Base-by-base conservation (phyloP, 2,888 invertebrate species). In the Hyposoter didymator region DNA sequence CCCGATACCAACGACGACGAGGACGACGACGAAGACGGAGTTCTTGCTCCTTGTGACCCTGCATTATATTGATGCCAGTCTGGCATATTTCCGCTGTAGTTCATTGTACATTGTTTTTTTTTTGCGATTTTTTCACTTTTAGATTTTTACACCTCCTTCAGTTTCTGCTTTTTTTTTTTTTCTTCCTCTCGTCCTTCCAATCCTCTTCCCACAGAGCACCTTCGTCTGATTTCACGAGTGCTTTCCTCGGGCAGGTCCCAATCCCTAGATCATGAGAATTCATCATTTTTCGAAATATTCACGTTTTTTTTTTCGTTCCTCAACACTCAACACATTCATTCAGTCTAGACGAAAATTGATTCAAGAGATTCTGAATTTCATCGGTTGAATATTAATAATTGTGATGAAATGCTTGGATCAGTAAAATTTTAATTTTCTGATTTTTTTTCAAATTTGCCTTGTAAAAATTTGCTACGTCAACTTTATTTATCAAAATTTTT, bases 61-160 rank as follows among this genome's bases (percentile, higher is more conserved):
- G 91, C 89, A 89, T 92, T 93, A 90, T 92, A 94, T 86, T 93
- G 94, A 90, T 93, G 94, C 94, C 94, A 94, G 90, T 94, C 93
- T 89, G 93, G 92, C 92, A 93, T 91, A 87, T 91, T 93, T 88
- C 91, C 92, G 89, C 90, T 84, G 93, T 93, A 93, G 92, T 92
- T 93, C 93, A 93, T 93, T 92, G 93, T 93, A 92, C 93, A 93
- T 93, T 64, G 47, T 81, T 69, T 76, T 49, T 52, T 49, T 19
- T 75, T 22, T 55, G 67, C 28, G 12, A 32, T 67, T 66, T 22
- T 43, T 0, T 28, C 35, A 62, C 17, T 67, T 19, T 32, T 22
- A 45, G 12, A 17, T 55, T 73, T 22, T 43, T 39, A 10, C 14
- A 22, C 17, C 5, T 43, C 5, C 17, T 7, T n/a, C 35, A 5